Evolutionary conservation across 2,888 invertebrate genomes (phyloP).

Genomic region (Apotomis capreana): DNA sequence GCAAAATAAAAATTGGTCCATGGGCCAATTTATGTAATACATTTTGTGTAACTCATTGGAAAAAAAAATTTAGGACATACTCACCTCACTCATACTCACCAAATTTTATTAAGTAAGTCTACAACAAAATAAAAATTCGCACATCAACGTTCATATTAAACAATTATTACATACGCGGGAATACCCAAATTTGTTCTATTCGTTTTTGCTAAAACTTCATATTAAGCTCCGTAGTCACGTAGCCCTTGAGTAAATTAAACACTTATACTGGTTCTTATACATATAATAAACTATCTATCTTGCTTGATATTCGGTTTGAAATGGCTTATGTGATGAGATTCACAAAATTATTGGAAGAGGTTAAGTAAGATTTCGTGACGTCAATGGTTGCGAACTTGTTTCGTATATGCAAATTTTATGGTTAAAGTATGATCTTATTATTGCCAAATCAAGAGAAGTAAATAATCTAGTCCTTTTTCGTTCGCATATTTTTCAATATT

Average conservation of each 20-base stretch:
- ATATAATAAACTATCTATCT: slow-evolving; percentile 9
- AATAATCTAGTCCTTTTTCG: no score
- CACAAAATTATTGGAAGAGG: slow-evolving; percentile 19
- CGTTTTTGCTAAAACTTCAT: background rate
- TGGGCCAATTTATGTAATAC: no score
- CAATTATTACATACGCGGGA: background rate
- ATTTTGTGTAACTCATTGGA: no score
- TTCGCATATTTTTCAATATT: no score
- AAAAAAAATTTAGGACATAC: no score
- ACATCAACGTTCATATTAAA: no score
- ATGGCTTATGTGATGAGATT: background rate
- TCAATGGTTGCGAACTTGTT: slow-evolving; percentile 12
- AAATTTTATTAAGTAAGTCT: no score
- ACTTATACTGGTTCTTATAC: background rate
- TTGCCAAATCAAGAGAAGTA: slow-evolving; percentile 1
- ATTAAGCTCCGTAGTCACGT: slow-evolving; percentile 10
- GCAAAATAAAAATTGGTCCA: no score
- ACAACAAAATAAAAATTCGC: no score
- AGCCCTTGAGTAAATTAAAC: background rate
- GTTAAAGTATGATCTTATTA: slow-evolving; percentile 5
- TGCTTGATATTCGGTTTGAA: background rate
- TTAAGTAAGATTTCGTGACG: slow-evolving; percentile 22
- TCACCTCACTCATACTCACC: no score
- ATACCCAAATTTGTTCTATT: slow-evolving; percentile 20
- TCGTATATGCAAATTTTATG: slow-evolving; percentile 30